Percentiles rank a stretch among this genome's conserved stretches.
Conservation (phyloP, 1,140 invertebrate species). For the Pseudomyrmex dendroicus region DNA sequence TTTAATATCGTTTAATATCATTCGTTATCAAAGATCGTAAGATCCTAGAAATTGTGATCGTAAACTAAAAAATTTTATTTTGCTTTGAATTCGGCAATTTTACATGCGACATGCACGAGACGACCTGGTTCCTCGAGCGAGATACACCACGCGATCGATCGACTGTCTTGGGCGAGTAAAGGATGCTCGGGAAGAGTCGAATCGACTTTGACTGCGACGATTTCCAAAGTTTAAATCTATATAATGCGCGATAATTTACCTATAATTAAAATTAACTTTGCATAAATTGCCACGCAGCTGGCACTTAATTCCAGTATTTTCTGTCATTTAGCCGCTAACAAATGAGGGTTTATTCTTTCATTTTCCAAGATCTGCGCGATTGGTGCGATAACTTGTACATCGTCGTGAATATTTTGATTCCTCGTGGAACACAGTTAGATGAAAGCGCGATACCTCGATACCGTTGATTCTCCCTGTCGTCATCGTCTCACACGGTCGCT, state of each 20-base stretch:
- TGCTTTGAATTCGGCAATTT: conserved; percentile 36
- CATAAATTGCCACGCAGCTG: background rate
- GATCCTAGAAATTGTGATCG: background rate
- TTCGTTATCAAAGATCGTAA: background rate
- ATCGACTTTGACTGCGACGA: conserved; percentile 12
- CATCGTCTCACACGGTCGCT: conserved; percentile 28
- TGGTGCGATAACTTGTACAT: background rate
- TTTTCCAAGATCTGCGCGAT: background rate
- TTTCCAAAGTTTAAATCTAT: background rate
- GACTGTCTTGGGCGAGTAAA: background rate
- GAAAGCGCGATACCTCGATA: conserved; percentile 38
- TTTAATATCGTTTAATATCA: background rate
- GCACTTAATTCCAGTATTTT: background rate
- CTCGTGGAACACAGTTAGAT: conserved; percentile 1
- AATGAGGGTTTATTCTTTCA: too few species aligned
- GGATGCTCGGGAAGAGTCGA: conserved; percentile 29
- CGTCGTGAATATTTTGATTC: background rate
- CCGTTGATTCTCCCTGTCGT: conserved; percentile 37
- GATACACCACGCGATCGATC: conserved; percentile 53
- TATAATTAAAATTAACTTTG: background rate
- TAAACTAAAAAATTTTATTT: conserved; percentile 12
- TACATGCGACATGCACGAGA: conserved; percentile 40
- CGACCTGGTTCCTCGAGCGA: conserved; percentile 55
- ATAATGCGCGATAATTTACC: background rate
- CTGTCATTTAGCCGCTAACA: too few species aligned